Evolutionary conservation across 2,888 invertebrate species (phyloP).

Genomic region (Agrenia bidenticulata): DNA sequence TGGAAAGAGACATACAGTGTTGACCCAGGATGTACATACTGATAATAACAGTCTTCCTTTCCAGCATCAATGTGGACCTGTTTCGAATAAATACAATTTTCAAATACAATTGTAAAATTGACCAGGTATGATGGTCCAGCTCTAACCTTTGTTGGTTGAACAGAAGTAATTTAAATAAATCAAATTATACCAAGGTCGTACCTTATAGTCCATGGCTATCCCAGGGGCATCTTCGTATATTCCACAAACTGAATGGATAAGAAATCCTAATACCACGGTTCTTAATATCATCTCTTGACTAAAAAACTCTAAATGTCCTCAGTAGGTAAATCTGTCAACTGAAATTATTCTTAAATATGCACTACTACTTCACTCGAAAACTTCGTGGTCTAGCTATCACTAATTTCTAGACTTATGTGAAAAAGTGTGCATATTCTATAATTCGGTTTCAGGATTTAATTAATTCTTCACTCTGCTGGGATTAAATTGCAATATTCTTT

Average conservation of each 20-base stretch:
- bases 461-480: too few species aligned
- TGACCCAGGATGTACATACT: conserved; percentile 87
- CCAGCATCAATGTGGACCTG: conserved; percentile 94
- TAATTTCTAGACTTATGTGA: too few species aligned
- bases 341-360: too few species aligned
- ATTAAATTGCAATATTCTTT: too few species aligned
- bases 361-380: too few species aligned
- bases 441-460: too few species aligned
- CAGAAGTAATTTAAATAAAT: conserved; percentile 2
- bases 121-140: too few species aligned
- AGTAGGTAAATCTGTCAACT: too few species aligned
- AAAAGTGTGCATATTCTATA: too few species aligned
- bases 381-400: too few species aligned
- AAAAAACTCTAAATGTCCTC: too few species aligned
- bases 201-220: conserved; percentile 67
- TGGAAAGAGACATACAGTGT: conserved; percentile 61
- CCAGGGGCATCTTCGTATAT: conserved; percentile 52
- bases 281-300: conserved; percentile 16
- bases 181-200: too few species aligned
- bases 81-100: conserved; percentile 62
- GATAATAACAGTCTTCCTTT: conserved; percentile 91
- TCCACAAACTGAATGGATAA: conserved; percentile 22
- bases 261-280: conserved; percentile 26
- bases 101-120: neutral
- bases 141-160: neutral